These are phyloP conservation scores for Microcebus lehilahytsara DNA, from an alignment of 2,113 vertebrate genomes.

Conservation along the genomic window DNA sequence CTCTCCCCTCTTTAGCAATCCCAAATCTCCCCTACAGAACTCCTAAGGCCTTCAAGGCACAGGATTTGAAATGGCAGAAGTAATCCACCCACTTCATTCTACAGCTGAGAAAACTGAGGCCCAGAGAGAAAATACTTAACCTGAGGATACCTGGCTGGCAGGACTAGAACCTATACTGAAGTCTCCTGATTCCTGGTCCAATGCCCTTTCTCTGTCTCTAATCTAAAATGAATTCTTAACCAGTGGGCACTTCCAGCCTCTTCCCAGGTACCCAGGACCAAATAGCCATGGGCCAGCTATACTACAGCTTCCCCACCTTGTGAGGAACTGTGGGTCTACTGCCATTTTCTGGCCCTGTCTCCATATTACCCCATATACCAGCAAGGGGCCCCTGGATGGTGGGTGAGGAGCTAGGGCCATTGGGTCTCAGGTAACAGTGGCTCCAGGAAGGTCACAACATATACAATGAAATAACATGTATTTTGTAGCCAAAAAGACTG, in stretches of 20 bases:
- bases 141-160: not conserved
- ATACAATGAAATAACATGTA: not conserved
- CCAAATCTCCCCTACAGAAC: not conserved
- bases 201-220: not conserved
- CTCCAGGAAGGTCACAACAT: not conserved
- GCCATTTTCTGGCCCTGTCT: not conserved
- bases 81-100: not conserved
- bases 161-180: not conserved
- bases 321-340: not conserved
- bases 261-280: not conserved
- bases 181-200: not conserved
- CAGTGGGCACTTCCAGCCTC: not conserved
- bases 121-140: not conserved
- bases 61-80: not conserved
- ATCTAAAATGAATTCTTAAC: slow-evolving; percentile 27
- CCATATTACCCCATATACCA: not conserved
- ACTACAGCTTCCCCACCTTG: not conserved
- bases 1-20: not conserved
- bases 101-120: not conserved
- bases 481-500: not conserved
- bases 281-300: not conserved
- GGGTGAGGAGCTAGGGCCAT: not conserved
- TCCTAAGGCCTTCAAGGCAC: not conserved
- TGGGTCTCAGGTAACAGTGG: not conserved
- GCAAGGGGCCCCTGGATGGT: not conserved